Percentiles rank a stretch among this genome's conserved stretches.
Evolutionary conservation across 2,888 invertebrate genomes (phyloP).

Genomic region (Chrysolina haemoptera): DNA sequence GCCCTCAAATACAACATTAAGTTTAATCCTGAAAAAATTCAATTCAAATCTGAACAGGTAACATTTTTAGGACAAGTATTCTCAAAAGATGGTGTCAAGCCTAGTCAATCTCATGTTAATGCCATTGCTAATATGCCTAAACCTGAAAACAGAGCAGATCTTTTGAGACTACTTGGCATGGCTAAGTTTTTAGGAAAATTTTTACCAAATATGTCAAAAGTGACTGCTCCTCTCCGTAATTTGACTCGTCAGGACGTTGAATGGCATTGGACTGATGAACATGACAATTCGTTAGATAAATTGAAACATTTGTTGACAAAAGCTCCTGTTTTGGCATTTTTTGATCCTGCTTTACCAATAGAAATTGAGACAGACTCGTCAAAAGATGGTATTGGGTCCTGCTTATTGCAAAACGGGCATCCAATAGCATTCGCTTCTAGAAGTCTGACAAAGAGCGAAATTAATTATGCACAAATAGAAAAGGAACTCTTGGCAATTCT

Average conservation of each 20-base stretch:
- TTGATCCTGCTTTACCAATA: constrained; percentile 53
- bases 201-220: no score
- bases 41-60: constrained; percentile 43
- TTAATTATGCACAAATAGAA: constrained; percentile 48
- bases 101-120: constrained; percentile 5
- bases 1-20: constrained; percentile 46
- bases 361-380: constrained; percentile 59
- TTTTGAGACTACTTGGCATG: constrained; percentile 52
- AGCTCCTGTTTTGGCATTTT: constrained; percentile 53
- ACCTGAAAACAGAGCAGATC: constrained; percentile 45
- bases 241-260: no score
- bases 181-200: no score
- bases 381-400: constrained; percentile 58
- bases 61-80: constrained; percentile 49
- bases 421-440: constrained; percentile 61
- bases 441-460: constrained; percentile 55
- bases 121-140: constrained; percentile 28
- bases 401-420: constrained; percentile 57
- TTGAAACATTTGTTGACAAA: constrained; percentile 26
- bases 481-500: constrained; percentile 45
- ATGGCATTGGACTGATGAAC: no score
- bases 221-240: no score
- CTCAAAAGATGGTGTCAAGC: constrained; percentile 39
- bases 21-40: constrained; percentile 44
- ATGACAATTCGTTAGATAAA: no score